Percentiles rank a stretch among this genome's conserved stretches.
Conservation (phyloP, 2,888 invertebrate species). For the Acanthosepion pharaonis region DNA sequence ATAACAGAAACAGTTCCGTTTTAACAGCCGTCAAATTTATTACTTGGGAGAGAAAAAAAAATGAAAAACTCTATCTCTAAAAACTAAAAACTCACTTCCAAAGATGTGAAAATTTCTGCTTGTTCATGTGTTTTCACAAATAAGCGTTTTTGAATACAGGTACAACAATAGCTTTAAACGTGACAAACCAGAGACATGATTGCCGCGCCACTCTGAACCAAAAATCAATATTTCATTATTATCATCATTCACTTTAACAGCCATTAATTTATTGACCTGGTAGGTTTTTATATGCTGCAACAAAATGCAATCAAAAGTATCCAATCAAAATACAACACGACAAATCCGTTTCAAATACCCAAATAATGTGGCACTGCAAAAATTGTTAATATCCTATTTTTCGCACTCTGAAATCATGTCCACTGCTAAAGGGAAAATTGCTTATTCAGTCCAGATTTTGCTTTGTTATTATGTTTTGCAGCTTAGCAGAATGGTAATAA, state of each 20-base stretch:
- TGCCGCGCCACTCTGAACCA: background rate
- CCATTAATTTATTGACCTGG: background rate
- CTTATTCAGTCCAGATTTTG: background rate
- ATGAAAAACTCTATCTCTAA: background rate
- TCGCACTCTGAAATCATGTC: background rate
- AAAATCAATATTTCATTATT: background rate
- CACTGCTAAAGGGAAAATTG: background rate
- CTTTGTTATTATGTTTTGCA: background rate
- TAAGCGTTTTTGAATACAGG: background rate
- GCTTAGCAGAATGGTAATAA: background rate
- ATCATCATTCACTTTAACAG: background rate
- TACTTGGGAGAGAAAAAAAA: background rate
- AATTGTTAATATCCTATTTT: constrained; percentile 2
- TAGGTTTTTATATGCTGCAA: constrained; percentile 20
- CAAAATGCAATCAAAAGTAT: constrained; percentile 23
- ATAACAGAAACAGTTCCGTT: background rate
- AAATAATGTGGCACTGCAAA: background rate
- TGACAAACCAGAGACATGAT: background rate
- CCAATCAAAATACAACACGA: background rate
- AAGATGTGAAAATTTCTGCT: background rate
- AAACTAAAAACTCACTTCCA: background rate
- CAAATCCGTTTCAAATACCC: background rate
- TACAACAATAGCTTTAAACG: background rate
- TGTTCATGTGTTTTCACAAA: background rate
- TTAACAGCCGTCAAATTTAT: background rate